These are phyloP conservation scores for Thoracochromis brauschi DNA, from an alignment of 2,113 vertebrate genomes.

Conservation along the genomic window DNA sequence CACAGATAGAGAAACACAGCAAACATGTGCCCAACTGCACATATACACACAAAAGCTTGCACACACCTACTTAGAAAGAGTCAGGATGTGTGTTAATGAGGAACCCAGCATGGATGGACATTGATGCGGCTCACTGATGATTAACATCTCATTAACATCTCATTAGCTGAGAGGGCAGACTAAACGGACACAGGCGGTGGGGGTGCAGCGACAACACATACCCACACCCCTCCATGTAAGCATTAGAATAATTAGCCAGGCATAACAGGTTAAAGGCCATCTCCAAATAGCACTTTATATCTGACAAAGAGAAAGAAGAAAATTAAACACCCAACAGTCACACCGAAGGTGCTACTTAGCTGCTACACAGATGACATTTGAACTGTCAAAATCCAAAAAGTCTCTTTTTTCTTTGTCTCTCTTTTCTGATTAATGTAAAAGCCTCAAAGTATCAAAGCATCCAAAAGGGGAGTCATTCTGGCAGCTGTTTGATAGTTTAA, in stretches of 20 bases:
- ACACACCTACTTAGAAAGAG: neutral
- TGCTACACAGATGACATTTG: neutral
- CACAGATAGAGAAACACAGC: neutral
- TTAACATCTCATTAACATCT: constrained; percentile 47
- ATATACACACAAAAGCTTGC: constrained; percentile 13
- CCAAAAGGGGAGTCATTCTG: neutral
- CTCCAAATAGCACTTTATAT: neutral
- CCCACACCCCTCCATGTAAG: neutral
- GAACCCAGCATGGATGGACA: constrained; percentile 13
- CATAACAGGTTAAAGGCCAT: neutral
- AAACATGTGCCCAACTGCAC: neutral
- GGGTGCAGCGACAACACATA: neutral
- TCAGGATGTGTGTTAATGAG: constrained; percentile 10
- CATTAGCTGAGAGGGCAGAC: constrained; percentile 9
- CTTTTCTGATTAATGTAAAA: neutral
- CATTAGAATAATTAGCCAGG: neutral
- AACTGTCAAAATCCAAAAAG: neutral
- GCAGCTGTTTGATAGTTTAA: neutral
- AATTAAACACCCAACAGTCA: neutral
- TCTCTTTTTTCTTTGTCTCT: neutral
- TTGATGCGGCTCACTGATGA: constrained; percentile 34
- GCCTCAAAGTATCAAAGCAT: neutral
- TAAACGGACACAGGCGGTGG: neutral
- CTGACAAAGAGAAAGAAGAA: neutral
- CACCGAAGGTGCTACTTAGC: neutral